These are phyloP conservation scores for Byasa hedistus DNA, from an alignment of 2,888 invertebrate genomes.

Conservation along the genomic window DNA sequence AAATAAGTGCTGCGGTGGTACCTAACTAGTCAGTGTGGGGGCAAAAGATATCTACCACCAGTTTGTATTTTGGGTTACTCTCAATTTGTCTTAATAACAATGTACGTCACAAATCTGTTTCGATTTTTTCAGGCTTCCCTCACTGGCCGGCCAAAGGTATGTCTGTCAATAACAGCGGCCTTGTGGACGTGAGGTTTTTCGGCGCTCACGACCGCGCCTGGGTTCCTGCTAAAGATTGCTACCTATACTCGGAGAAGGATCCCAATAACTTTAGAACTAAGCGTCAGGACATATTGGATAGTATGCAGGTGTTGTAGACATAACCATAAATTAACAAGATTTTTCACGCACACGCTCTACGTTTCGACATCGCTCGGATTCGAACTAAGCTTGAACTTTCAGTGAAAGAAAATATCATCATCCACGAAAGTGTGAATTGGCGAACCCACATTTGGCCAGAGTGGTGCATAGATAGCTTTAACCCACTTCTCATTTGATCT, in stretches of 20 bases:
- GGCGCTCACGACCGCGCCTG: constrained; percentile 97
- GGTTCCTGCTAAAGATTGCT: constrained; percentile 92
- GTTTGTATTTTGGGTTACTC: too few relatives aligned
- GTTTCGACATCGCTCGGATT: too few relatives aligned
- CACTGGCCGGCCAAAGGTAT: constrained; percentile 98
- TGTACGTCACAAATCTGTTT: not conserved
- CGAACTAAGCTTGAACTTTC: too few relatives aligned
- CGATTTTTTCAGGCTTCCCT: constrained; percentile 84
- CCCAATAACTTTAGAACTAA: constrained; percentile 83
- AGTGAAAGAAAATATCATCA: too few relatives aligned
- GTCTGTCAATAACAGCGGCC: constrained; percentile 82
- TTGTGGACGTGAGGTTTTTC: constrained; percentile 95
- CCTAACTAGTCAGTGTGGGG: too few relatives aligned
- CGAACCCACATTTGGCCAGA: too few relatives aligned
- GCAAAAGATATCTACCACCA: too few relatives aligned
- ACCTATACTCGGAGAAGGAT: constrained; percentile 88
- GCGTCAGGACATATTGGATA: constrained; percentile 68
- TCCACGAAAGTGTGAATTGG: too few relatives aligned
- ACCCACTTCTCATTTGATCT: too few relatives aligned
- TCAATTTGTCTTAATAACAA: not conserved
- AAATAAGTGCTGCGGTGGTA: too few relatives aligned
- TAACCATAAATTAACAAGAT: not conserved
- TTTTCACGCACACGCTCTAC: too few relatives aligned
- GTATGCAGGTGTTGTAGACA: constrained; percentile 58
- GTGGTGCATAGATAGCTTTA: too few relatives aligned